Evolutionary conservation across 2,888 invertebrate genomes (phyloP), one percentile per base, ranked within the genome.

Genomic region (Strigamia transsilvanica): DNA sequence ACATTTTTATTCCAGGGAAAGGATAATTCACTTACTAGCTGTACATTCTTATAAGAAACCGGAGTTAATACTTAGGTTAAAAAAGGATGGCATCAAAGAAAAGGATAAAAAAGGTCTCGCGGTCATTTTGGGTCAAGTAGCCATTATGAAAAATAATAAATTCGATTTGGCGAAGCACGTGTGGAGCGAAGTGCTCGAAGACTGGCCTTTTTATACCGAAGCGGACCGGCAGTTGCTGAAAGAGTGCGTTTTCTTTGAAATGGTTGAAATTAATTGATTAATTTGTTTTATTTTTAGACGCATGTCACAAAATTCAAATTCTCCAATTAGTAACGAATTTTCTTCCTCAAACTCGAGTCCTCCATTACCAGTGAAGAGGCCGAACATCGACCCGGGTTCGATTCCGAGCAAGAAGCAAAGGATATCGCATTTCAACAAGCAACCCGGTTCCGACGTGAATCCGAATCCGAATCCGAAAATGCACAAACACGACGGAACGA

Each of bases 121-220:
- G 88, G 91, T 91, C 87, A 92, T 95, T 85, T 90, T 97, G 87
- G 93, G 93, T 86, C 93, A 94, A 88, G 93, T 97, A 85, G 93
- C 96, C 85, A 90, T 90, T 85, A 90, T 94, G 90, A 93, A 94
- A 88, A 95, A 97, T 89, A 97, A 97, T 90, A 93, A 93, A 87
- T 97, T 94, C 90, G 93, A 94, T 87, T 91, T 98, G 88, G 93
- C 93, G 86, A 93, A 94, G 87, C 93, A 93, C 87, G 91, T 94
- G 87, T 98, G 96, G 95, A 94, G 94, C 88, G 97, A 98, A 88
- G 95, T 97, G 85, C 93, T 95, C 86, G 94, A 94, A 87, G 94
- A 95, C 87, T 98, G 98, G 97, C 95, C 95, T 84, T 97, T 94
- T 90, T 98, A 96, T 88, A 92, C 93, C 23, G 96, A 97, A 86